Base-by-base conservation (phyloP, 2,797 vertebrate species). In the Sphenopsis melanotis region DNA sequence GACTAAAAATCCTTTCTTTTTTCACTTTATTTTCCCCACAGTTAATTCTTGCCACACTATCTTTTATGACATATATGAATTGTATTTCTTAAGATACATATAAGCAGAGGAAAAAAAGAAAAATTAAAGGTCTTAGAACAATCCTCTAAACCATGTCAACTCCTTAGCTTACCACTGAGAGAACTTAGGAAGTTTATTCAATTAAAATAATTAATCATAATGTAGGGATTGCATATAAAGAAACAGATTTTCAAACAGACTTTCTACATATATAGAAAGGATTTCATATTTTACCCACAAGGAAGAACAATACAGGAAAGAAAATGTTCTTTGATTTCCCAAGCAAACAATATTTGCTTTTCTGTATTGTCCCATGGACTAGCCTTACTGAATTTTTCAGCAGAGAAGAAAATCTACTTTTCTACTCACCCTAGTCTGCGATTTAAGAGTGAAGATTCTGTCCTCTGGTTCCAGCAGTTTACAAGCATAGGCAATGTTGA, bases 401-500 rank as follows among this genome's bases (percentile, higher is more conserved):
- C 16, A 34, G 16, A 84, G 56, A 18, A 74, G 17, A 78, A 90
- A 90, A 42, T 26, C 7, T 36, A 23, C 34, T 77, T 69, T 39
- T 65, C 44, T 20, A 94, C 98, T 53, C 79, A 99, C 99, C 98
- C 98, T 98, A 94, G 95, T 98, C 21, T 97, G 97, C 82, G 98
- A 98, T 83, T 98, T 98, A 60, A 98, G 98, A 12, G 96, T 97
- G 89, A 99, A 98, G 83, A 99, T 98, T 39, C 91, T 97, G 95
- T 99, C 99, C 4, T 93, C 94, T 3, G 98, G 95, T 50, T 98
- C 96, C 18, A 99, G 97, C 3, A 99, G 98, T 85, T 97, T 99
- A 96, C 99, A 99, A 20, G 99, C 98, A 52, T 98, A 98, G 14
- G 99, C 99, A 10, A 99, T 98, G 95, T 99, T 99, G 96, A 99